A percentile compares a stretch with the other conserved stretches of the same genome.
phyloP scores from a whole-genome alignment of 2,797 vertebrate genomes.

The Allobates femoralis region DNA sequence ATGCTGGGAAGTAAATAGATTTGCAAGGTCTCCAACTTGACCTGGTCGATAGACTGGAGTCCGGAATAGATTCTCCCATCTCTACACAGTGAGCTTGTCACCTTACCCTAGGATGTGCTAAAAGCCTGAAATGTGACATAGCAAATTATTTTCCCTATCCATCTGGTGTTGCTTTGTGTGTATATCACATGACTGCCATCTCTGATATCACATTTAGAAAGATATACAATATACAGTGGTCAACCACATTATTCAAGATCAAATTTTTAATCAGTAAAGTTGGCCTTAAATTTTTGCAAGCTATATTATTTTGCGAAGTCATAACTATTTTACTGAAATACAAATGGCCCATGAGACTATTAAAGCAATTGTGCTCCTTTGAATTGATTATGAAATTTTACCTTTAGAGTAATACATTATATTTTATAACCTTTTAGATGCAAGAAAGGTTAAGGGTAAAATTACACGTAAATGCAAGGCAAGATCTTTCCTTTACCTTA shows the following conservation, averaged over 20 bases:
- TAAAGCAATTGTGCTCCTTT: neutral
- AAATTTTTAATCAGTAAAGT: neutral
- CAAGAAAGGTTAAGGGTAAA: neutral
- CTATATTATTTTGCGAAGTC: neutral
- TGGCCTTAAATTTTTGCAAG: neutral
- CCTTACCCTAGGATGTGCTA: too few relatives aligned
- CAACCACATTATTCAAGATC: neutral
- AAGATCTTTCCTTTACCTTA: slow-evolving; percentile 29
- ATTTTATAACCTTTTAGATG: slow-evolving; percentile 24
- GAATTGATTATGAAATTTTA: neutral
- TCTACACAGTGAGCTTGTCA: too few relatives aligned
- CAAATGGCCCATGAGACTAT: neutral
- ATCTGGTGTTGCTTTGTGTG: too few relatives aligned
- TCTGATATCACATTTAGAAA: too few relatives aligned
- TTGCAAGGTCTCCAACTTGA: too few relatives aligned
- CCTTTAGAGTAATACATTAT: neutral
- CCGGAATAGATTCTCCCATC: too few relatives aligned
- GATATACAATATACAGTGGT: neutral
- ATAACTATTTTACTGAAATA: neutral
- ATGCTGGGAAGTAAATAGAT: too few relatives aligned
- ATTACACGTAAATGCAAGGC: slow-evolving; percentile 21
- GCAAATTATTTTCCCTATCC: too few relatives aligned
- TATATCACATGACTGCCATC: too few relatives aligned
- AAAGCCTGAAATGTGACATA: too few relatives aligned
- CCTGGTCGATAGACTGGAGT: too few relatives aligned